Evolutionary conservation across 2,888 invertebrate genomes (phyloP).

Genomic region (Sipunculus nudus): DNA sequence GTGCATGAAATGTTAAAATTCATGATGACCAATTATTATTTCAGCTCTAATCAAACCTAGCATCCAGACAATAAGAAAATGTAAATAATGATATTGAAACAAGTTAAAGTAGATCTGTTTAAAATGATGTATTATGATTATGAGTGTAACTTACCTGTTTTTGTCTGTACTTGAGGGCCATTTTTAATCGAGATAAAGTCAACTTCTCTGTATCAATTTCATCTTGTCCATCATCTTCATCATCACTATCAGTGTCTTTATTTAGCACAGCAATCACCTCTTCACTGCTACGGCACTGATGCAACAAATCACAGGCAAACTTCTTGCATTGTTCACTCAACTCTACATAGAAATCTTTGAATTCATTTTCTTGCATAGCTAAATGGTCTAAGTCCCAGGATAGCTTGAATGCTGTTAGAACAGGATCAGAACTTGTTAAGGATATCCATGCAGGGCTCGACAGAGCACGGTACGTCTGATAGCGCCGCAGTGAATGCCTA

Average conservation of each 20-base stretch:
- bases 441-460: slow-evolving; percentile 72
- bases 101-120: too few species aligned
- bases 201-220: slow-evolving; percentile 41
- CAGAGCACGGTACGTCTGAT: slow-evolving; percentile 70
- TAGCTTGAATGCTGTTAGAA: slow-evolving; percentile 69
- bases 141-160: slow-evolving; percentile 67
- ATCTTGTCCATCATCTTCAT: slow-evolving; percentile 56
- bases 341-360: slow-evolving; percentile 69
- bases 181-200: slow-evolving; percentile 68
- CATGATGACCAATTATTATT: too few species aligned
- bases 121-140: too few species aligned
- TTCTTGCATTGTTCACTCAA: slow-evolving; percentile 70
- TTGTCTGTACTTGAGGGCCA: slow-evolving; percentile 71
- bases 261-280: slow-evolving; percentile 71
- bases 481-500: slow-evolving; percentile 69
- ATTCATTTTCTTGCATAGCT: slow-evolving; percentile 68
- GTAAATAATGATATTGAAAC: too few species aligned
- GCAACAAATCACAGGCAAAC: slow-evolving; percentile 70
- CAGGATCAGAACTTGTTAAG: slow-evolving; percentile 70
- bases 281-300: slow-evolving; percentile 70
- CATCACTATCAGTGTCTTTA: slow-evolving; percentile 61
- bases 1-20: too few species aligned
- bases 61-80: too few species aligned
- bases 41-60: too few species aligned
- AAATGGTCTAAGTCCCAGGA: slow-evolving; percentile 70